phyloP scores from a whole-genome alignment of 2,113 vertebrate species.

The Phaethon lepturus region DNA sequence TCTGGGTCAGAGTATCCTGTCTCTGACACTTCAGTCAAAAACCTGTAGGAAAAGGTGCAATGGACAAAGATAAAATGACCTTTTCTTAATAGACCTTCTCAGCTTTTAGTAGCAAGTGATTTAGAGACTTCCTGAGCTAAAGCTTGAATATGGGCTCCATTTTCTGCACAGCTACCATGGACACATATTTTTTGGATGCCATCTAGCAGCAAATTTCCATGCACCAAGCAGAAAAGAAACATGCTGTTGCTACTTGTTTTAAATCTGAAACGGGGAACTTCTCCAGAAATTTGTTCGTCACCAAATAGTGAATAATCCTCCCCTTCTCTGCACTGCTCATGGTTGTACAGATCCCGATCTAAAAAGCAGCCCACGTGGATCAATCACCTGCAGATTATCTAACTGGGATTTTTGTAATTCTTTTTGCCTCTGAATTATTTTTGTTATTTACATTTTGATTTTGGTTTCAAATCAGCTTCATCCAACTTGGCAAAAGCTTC shows the following conservation, averaged over 20 bases:
- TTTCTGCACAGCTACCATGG: neutral
- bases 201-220: neutral
- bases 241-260: neutral
- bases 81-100: neutral
- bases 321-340: neutral
- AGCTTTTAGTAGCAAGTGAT: neutral
- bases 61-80: neutral
- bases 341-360: neutral
- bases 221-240: neutral
- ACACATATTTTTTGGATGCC: neutral
- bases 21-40: neutral
- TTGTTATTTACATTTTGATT: neutral
- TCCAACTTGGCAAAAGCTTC: neutral
- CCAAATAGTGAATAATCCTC: neutral
- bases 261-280: neutral
- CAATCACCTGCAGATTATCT: neutral
- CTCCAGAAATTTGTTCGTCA: neutral
- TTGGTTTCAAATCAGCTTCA: neutral
- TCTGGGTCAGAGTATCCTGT: neutral
- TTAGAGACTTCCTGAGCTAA: neutral
- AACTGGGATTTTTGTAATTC: neutral
- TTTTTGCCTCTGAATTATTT: neutral
- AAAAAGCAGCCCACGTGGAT: neutral
- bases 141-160: neutral
- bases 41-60: neutral